phyloP scores from a whole-genome alignment of 2,888 invertebrate species.

The Barypeithes pellucidus region DNA sequence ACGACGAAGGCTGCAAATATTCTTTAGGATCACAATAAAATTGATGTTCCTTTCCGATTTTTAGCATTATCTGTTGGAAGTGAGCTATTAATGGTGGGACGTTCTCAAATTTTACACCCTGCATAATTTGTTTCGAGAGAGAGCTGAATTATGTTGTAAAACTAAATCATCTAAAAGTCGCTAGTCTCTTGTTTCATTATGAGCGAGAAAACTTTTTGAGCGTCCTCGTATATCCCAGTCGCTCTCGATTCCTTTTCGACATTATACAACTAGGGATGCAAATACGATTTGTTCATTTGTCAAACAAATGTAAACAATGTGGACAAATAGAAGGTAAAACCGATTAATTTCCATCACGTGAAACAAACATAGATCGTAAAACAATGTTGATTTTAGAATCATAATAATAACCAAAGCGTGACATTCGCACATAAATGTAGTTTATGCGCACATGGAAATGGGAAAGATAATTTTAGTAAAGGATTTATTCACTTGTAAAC shows the following conservation, averaged over 20 bases:
- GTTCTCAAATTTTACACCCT: no score
- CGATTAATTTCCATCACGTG: constrained; percentile 24
- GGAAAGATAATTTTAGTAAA: constrained; percentile 25
- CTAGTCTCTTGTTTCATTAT: no score
- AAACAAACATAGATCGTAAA: constrained; percentile 28
- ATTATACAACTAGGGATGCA: not conserved
- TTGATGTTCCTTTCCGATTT: no score
- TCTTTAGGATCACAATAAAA: no score
- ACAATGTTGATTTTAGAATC: constrained; percentile 28
- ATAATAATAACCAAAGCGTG: constrained; percentile 30
- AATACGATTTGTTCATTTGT: constrained; percentile 25
- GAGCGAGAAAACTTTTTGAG: no score
- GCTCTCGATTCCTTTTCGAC: not conserved
- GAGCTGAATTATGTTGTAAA: no score
- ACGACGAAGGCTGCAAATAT: no score
- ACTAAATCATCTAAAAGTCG: no score
- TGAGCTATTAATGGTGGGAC: no score
- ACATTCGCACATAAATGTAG: constrained; percentile 27
- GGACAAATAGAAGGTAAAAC: constrained; percentile 23
- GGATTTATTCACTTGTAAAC: constrained; percentile 23
- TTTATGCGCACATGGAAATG: constrained; percentile 25
- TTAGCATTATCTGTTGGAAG: no score
- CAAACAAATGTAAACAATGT: constrained; percentile 23
- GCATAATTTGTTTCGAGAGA: no score
- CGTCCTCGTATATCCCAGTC: no score